Base-by-base conservation (phyloP, 1,140 invertebrate genomes). In the Mercenaria mercenaria region DNA sequence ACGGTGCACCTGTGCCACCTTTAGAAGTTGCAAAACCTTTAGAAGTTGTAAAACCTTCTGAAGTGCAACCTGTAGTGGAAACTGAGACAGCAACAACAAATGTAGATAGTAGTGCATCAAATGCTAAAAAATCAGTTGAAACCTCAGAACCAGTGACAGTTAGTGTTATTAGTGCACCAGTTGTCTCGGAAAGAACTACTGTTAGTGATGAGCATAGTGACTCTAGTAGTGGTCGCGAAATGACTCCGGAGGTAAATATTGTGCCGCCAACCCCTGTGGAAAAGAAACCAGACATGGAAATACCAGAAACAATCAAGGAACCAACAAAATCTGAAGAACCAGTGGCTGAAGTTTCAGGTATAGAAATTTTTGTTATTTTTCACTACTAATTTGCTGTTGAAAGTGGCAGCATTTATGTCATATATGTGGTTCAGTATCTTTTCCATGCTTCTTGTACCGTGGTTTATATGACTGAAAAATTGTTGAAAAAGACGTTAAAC, bases 201-300 rank as follows among this genome's bases (percentile, higher is more conserved):
- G 20, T 50, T 64, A 43, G 37, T 76, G 50, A 39, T 11, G 74
- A 72, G n/a, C 15, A 11, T 47, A 26, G n/a, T 37, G 67, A 50
- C 47, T 59, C 80, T 80, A 47, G 26, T 43, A n/a, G 56, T 34
- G 67, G 34, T 72, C 67, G 67, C 1, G 86, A 88, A 39, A 72
- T 64, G 4, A 88, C 82, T 59, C 74, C 90, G 74, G 76, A 89
- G 43, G 88, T 69, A 39, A 81, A 83, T 37, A 64, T 82, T 26
- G 37, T 90, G 41, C 79, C 83, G 20, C 86, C 87, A 39, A 85
- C 90, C 26, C 76, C 74, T 23, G 90, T 89, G 26, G 72, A 84
- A 61, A 89, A 88, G 59, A 47, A 59, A 41, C 29, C 72, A 85
- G 43, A 72, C 0, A 34, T 61, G 41, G 52, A 83, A 86, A 61